Evolutionary conservation across 2,113 vertebrate genomes (phyloP).

Genomic region (Desmodus rotundus): DNA sequence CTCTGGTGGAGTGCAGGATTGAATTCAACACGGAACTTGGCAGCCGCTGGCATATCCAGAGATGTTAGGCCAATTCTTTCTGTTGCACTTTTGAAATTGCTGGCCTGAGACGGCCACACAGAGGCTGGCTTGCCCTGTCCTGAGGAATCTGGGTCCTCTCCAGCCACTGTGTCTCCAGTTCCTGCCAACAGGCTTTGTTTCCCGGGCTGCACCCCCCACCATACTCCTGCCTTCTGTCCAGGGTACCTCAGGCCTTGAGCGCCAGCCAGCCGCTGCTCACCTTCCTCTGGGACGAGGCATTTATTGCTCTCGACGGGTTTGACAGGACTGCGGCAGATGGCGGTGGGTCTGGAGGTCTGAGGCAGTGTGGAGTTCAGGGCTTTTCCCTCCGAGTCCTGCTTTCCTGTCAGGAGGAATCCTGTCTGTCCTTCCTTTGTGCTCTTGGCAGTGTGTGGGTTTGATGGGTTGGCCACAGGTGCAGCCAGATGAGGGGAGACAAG

Average conservation of each 20-base stretch:
- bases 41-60: background rate
- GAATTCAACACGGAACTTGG: background rate
- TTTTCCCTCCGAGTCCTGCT: accelerated
- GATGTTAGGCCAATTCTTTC: background rate
- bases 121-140: background rate
- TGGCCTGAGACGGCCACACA: background rate
- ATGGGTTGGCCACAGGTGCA: background rate
- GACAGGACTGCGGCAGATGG: conserved; percentile 71
- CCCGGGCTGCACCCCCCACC: background rate
- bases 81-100: background rate
- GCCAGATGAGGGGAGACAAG: background rate
- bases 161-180: background rate
- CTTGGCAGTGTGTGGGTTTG: background rate
- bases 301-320: conserved; percentile 65
- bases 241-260: conserved; percentile 40
- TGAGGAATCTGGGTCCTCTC: background rate
- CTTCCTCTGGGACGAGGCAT: conserved; percentile 67
- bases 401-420: background rate
- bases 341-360: conserved; percentile 50
- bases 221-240: background rate
- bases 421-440: background rate
- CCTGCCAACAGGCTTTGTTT: conserved; percentile 24
- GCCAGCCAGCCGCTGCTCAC: conserved; percentile 46
- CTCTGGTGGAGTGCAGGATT: background rate
- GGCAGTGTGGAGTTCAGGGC: conserved; percentile 41